Conservation (phyloP, 1,140 invertebrate species). For the Scaptomyza pallida region DNA sequence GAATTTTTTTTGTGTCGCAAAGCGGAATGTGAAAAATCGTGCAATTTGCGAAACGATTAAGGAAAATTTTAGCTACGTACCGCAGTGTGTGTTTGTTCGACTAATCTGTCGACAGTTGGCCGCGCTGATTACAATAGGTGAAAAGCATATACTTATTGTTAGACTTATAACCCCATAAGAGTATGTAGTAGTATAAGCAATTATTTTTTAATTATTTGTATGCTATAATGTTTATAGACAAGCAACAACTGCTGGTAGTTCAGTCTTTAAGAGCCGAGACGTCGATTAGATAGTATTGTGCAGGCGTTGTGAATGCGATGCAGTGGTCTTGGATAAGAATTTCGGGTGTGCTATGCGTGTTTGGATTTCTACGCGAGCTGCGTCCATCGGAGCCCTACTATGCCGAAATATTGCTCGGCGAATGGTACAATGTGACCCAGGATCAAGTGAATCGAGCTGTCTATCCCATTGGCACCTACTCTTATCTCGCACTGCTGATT, state of each 20-base stretch:
- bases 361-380: slow-evolving; percentile 92
- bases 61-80: slow-evolving; percentile 8
- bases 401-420: slow-evolving; percentile 88
- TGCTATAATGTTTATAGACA: slow-evolving; percentile 74
- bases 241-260: slow-evolving; percentile 4
- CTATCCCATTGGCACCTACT: slow-evolving; percentile 91
- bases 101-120: slow-evolving; percentile 14
- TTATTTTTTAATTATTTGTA: slow-evolving; percentile 71
- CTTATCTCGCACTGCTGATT: slow-evolving; percentile 88
- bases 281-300: slow-evolving; percentile 56
- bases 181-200: slow-evolving; percentile 58
- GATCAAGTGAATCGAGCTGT: slow-evolving; percentile 85
- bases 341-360: slow-evolving; percentile 88
- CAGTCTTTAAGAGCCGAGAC: slow-evolving; percentile 2
- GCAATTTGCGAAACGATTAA: slow-evolving; percentile 15
- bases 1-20: slow-evolving; percentile 24
- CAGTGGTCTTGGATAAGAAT: slow-evolving; percentile 86
- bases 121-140: slow-evolving; percentile 29
- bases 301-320: slow-evolving; percentile 32
- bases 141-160: slow-evolving; percentile 14
- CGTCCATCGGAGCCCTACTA: slow-evolving; percentile 91
- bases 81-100: slow-evolving; percentile 7
- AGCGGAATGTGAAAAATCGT: slow-evolving; percentile 26
- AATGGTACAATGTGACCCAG: slow-evolving; percentile 88
- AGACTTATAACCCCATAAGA: slow-evolving; percentile 40